A percentile compares a stretch with the other conserved stretches of the same genome.
phyloP scores from a whole-genome alignment of 2,113 vertebrate species.

The Phylloscopus whistleri region DNA sequence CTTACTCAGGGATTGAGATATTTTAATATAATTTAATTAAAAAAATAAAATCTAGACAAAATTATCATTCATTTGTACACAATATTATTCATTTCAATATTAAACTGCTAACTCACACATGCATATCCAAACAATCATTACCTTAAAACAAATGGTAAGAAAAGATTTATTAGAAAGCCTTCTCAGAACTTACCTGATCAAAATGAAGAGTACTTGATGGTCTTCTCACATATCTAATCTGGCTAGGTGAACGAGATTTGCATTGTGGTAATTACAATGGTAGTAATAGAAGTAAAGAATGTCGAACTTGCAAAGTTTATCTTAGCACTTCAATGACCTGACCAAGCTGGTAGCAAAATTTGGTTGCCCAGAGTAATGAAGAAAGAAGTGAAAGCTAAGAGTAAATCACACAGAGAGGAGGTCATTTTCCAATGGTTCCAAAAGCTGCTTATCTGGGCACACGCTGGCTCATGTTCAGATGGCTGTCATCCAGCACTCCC shows the following conservation, averaged over 20 bases:
- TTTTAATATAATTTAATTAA: neutral
- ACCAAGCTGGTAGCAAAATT: neutral
- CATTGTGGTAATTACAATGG: neutral
- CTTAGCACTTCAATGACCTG: neutral
- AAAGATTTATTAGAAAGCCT: neutral
- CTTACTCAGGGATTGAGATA: neutral
- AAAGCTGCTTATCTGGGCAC: neutral
- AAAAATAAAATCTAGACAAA: neutral
- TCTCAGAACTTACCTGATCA: neutral
- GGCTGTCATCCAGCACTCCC: neutral
- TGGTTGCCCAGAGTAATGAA: neutral
- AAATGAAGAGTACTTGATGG: neutral
- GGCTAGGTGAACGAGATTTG: neutral
- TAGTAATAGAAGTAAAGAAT: neutral
- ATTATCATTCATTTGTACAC: neutral
- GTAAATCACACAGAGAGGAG: neutral
- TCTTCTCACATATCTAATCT: neutral
- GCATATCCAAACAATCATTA: neutral
- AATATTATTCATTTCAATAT: neutral
- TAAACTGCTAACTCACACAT: neutral
- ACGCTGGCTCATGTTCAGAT: fast-evolving
- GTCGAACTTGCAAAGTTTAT: neutral
- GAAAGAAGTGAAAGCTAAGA: neutral
- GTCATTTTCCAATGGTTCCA: neutral
- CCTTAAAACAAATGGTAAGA: neutral